These are phyloP conservation scores for Campoletis sonorensis DNA, from an alignment of 1,140 invertebrate genomes.

Conservation along the genomic window DNA sequence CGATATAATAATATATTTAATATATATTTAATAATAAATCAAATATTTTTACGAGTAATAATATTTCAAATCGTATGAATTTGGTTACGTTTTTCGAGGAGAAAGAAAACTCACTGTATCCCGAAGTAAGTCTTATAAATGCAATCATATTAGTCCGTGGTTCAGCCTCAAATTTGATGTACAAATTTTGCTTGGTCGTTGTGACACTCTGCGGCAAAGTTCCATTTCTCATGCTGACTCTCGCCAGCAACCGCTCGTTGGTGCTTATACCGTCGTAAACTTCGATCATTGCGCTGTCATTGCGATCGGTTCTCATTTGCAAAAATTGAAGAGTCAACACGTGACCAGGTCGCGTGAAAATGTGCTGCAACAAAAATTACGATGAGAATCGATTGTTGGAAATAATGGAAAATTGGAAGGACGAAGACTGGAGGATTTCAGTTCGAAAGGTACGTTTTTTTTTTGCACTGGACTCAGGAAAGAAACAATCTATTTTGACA, in stretches of 20 bases:
- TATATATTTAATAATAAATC: too few species aligned
- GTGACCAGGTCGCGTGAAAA: slow-evolving; percentile 86
- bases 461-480: too few species aligned
- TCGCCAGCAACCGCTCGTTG: slow-evolving; percentile 83
- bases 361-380: slow-evolving; percentile 74
- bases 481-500: too few species aligned
- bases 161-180: slow-evolving; percentile 85
- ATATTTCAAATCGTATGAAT: too few species aligned
- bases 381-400: not conserved
- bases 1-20: too few species aligned
- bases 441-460: too few species aligned
- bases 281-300: slow-evolving; percentile 84
- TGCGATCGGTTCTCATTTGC: slow-evolving; percentile 84
- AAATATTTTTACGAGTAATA: too few species aligned
- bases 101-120: slow-evolving; percentile 76
- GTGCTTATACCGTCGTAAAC: slow-evolving; percentile 87
- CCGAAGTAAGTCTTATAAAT: slow-evolving; percentile 86
- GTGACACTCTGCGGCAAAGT: slow-evolving; percentile 91
- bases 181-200: slow-evolving; percentile 85
- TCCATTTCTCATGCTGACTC: slow-evolving; percentile 84
- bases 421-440: too few species aligned
- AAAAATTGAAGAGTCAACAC: slow-evolving; percentile 90
- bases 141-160: slow-evolving; percentile 83
- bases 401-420: too few species aligned
- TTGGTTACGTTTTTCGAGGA: too few species aligned